A percentile compares a stretch with the other conserved stretches of the same genome.
phyloP scores from a whole-genome alignment of 2,888 invertebrate genomes.

The Drosophila mulleri region DNA sequence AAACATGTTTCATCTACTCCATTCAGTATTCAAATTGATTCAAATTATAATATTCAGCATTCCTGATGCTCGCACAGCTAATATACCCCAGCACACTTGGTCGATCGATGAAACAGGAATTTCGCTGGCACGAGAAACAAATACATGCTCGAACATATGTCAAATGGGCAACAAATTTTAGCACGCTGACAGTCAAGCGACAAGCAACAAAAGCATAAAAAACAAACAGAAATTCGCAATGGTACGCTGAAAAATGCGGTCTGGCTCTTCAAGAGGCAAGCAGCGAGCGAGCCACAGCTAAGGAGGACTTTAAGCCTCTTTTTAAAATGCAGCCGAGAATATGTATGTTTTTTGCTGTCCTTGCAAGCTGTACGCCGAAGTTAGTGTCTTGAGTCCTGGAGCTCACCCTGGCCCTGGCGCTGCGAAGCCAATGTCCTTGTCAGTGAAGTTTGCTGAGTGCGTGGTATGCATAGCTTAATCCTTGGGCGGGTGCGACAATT shows the following conservation, averaged over 20 bases:
- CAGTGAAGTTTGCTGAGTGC: slow-evolving; percentile 59
- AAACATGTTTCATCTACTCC: background rate
- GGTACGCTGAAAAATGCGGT: slow-evolving; percentile 55
- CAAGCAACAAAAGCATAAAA: slow-evolving; percentile 24
- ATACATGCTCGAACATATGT: slow-evolving; percentile 50
- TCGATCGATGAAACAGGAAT: slow-evolving; percentile 41
- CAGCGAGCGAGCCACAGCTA: background rate
- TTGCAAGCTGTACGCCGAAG: slow-evolving; percentile 48
- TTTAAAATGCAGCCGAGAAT: slow-evolving; percentile 52
- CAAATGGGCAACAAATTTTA: slow-evolving; percentile 70
- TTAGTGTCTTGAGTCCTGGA: slow-evolving; percentile 16
- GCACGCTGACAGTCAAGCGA: slow-evolving; percentile 56
- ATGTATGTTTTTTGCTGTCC: slow-evolving; percentile 60
- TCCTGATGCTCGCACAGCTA: background rate
- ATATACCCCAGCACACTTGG: slow-evolving; percentile 15
- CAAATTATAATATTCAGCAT: background rate
- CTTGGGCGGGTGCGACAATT: slow-evolving; percentile 44
- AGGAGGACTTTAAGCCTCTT: slow-evolving; percentile 5
- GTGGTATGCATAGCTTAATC: slow-evolving; percentile 46
- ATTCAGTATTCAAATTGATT: background rate
- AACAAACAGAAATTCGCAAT: slow-evolving; percentile 18
- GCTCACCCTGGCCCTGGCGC: slow-evolving; percentile 19
- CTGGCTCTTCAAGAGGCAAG: slow-evolving; percentile 7
- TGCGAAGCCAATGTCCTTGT: slow-evolving; percentile 8
- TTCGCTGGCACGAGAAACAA: slow-evolving; percentile 18